Evolutionary conservation across 2,888 invertebrate genomes (phyloP).

Genomic region (Mechanitis messenoides): DNA sequence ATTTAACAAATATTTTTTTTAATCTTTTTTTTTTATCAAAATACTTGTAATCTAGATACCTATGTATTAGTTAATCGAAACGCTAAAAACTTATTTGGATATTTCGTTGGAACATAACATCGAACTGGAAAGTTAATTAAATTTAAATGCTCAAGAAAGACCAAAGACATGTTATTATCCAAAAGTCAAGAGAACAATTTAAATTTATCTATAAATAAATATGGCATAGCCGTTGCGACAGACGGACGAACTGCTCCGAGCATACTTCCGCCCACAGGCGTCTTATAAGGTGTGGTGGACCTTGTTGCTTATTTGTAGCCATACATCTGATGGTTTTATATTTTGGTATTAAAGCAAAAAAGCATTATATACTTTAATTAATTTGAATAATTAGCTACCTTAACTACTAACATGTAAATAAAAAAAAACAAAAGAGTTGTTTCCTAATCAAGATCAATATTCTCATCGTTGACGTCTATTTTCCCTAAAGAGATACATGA

Average conservation of each 20-base stretch:
- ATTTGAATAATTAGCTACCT: not conserved
- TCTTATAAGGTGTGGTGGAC: slow-evolving; percentile 57
- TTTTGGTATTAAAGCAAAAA: slow-evolving; percentile 4
- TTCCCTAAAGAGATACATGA: too few species aligned
- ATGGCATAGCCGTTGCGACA: slow-evolving; percentile 24
- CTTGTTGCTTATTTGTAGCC: slow-evolving; percentile 59
- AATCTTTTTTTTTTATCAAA: too few species aligned
- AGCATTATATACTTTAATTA: not conserved
- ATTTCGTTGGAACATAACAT: too few species aligned
- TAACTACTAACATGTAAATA: not conserved
- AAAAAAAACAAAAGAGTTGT: too few species aligned
- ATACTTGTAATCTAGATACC: too few species aligned
- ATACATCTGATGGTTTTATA: slow-evolving; percentile 38
- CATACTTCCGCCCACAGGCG: slow-evolving; percentile 63
- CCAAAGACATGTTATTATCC: not conserved
- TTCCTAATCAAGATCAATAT: too few species aligned
- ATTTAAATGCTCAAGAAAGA: not conserved
- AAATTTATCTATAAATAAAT: slow-evolving; percentile 18
- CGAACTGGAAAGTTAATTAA: too few species aligned
- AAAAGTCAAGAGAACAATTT: slow-evolving; percentile 5
- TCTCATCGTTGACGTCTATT: too few species aligned
- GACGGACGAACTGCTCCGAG: slow-evolving; percentile 33
- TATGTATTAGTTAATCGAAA: too few species aligned
- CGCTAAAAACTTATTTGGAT: too few species aligned
- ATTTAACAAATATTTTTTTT: too few species aligned